Percentiles rank a stretch among this genome's conserved stretches.
phyloP scores from a whole-genome alignment of 2,797 vertebrate genomes.

The Rachycentron canadum region DNA sequence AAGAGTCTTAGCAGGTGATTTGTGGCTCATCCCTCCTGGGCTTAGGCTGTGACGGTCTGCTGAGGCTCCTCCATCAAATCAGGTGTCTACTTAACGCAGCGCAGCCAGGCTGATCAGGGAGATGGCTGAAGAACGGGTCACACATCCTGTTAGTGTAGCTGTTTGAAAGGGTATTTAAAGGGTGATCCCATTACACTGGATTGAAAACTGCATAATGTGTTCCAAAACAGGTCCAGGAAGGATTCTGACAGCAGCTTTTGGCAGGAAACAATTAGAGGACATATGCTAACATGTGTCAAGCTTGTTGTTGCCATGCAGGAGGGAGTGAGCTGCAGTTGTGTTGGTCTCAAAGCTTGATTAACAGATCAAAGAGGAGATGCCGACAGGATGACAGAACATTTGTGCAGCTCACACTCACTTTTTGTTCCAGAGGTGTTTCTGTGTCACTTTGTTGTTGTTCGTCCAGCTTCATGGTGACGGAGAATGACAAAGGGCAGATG shows the following conservation, averaged over 20 bases:
- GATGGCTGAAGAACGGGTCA: constrained; percentile 62
- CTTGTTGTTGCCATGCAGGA: constrained; percentile 23
- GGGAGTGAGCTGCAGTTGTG: constrained; percentile 10
- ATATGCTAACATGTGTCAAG: constrained; percentile 35
- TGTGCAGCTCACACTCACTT: background rate
- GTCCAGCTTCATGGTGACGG: too few species aligned
- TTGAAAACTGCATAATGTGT: constrained; percentile 66
- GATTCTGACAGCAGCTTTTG: constrained; percentile 63
- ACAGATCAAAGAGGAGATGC: constrained; percentile 29
- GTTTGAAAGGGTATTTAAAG: constrained; percentile 78
- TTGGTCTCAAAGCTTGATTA: constrained; percentile 8
- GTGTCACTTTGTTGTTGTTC: background rate
- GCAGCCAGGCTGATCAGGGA: constrained; percentile 61
- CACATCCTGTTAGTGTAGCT: constrained; percentile 73
- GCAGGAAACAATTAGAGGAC: constrained; percentile 48
- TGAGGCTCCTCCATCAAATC: constrained; percentile 79
- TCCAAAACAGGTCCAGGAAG: constrained; percentile 69
- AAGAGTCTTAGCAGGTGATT: constrained; percentile 93
- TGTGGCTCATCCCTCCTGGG: constrained; percentile 86
- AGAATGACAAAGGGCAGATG: background rate
- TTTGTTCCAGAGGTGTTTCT: background rate
- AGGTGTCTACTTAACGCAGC: constrained; percentile 79
- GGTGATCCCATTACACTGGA: constrained; percentile 78
- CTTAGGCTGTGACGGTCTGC: constrained; percentile 87
- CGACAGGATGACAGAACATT: background rate